Conservation (phyloP, 2,797 vertebrate genomes). For the Sebastes iracundus region DNA sequence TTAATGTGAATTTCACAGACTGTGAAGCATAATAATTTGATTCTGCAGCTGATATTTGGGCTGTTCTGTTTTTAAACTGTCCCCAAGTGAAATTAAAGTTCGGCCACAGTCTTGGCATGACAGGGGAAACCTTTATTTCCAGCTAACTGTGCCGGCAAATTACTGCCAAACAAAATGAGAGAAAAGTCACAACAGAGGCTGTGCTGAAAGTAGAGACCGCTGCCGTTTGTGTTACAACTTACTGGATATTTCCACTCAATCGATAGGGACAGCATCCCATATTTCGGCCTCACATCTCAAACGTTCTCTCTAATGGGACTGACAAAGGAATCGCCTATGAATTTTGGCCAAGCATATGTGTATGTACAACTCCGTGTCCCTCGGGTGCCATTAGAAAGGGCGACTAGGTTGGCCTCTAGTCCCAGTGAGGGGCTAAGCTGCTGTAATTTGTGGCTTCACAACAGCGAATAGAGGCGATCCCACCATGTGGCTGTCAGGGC, state of each 20-base stretch:
- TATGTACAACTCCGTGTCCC: slow-evolving; percentile 48
- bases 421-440: slow-evolving; percentile 74
- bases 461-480: slow-evolving; percentile 57
- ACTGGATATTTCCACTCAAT: slow-evolving; percentile 13
- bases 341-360: slow-evolving; percentile 51
- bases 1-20: slow-evolving; percentile 36
- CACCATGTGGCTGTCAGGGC: slow-evolving; percentile 63
- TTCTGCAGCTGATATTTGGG: slow-evolving; percentile 45
- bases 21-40: slow-evolving; percentile 46
- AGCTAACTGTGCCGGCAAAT: slow-evolving; percentile 37
- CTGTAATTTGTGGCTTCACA: slow-evolving; percentile 70
- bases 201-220: neutral
- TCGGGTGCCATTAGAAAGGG: slow-evolving; percentile 68
- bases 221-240: slow-evolving; percentile 15
- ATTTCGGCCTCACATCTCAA: slow-evolving; percentile 28
- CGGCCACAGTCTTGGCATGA: slow-evolving; percentile 11
- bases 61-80: slow-evolving; percentile 49
- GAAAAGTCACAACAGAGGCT: slow-evolving; percentile 43
- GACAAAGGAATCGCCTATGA: slow-evolving; percentile 48
- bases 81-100: slow-evolving; percentile 54
- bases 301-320: slow-evolving; percentile 39
- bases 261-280: slow-evolving; percentile 1
- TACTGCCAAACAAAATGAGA: slow-evolving; percentile 48
- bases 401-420: slow-evolving; percentile 47
- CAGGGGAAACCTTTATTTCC: slow-evolving; percentile 38